These are phyloP conservation scores for Gandaritis pyraliata DNA, from an alignment of 2,888 invertebrate species.

Conservation along the genomic window DNA sequence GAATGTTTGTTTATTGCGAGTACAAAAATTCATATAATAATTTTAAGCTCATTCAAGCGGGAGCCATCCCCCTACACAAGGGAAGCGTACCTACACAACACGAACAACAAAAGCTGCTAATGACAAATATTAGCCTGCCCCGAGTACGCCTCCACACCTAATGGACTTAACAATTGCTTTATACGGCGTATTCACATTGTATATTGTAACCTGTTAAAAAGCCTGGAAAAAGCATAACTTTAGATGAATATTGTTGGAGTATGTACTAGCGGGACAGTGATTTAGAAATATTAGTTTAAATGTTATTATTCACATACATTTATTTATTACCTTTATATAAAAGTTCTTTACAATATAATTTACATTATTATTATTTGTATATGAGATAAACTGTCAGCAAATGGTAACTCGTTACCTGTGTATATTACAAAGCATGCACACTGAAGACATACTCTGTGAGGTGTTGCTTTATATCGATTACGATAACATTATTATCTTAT, in stretches of 20 bases:
- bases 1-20: conserved; percentile 58
- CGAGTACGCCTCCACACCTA: conserved; percentile 66
- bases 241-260: conserved; percentile 42
- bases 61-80: conserved; percentile 54
- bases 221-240: conserved; percentile 57
- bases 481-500: too few relatives aligned
- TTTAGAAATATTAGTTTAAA: not conserved
- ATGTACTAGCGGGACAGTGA: conserved; percentile 1
- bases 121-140: conserved; percentile 73
- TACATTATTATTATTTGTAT: too few relatives aligned
- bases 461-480: too few relatives aligned
- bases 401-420: too few relatives aligned
- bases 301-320: too few relatives aligned
- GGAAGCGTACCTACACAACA: conserved; percentile 60
- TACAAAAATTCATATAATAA: conserved; percentile 73
- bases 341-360: too few relatives aligned
- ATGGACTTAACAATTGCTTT: conserved; percentile 78
- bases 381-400: too few relatives aligned
- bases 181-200: conserved; percentile 54
- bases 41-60: conserved; percentile 64
- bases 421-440: too few relatives aligned
- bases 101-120: conserved; percentile 76
- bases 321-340: too few relatives aligned
- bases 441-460: too few relatives aligned
- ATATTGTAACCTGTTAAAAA: conserved; percentile 64